Evolutionary conservation across 2,113 vertebrate genomes (phyloP), one percentile per base, ranked within the genome.

Genomic region (Egretta garzetta): DNA sequence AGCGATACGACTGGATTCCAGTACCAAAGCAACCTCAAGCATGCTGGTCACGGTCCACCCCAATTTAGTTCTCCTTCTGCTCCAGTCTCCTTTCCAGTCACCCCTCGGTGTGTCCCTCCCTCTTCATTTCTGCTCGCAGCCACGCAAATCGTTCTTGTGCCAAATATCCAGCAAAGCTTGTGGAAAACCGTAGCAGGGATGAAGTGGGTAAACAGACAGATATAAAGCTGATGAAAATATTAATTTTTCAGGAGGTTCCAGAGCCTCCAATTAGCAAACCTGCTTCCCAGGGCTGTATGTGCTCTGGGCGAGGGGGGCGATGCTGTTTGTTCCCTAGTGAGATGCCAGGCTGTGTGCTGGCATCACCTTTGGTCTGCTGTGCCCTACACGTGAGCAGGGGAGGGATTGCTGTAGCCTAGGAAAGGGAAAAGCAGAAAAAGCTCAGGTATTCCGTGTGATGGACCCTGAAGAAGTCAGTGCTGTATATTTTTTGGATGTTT

Each of bases 231-330:
- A 95, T 94, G 89, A 81, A 96, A 89, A 80, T 86, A 93, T 75
- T 81, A 95, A 91, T 95, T 94, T 97, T 95, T 96, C 82, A 97
- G 81, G 70, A 86, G 77, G 27, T 76, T 95, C 45, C 79, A 82
- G 63, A 94, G 89, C 63, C 35, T 89, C 82, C 30, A 27, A 91
- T 97, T 93, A 96, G 67, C 60, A 92, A 88, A 60, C 37, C 33
- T 80, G 26, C 74, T 88, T 70, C 64, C 30, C 41, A 72, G 50
- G 52, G 56, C 41, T 67, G 49, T 27, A 1, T 81, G 26, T 64
- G 80, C 35, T 80, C 43, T 66, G 58, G n/a, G 22, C 83, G 67
- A 80, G 75, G n/a, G n/a, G n/a, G n/a, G 8, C 56, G 30, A 1
- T 64, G 76, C 47, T 76, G 17, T 92, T 95, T 95, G 56, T 82